A percentile compares a stretch with the other conserved stretches of the same genome.
These are phyloP conservation scores for Plecturocebus donacophilus DNA, from an alignment of 2,113 vertebrate genomes.

Conservation along the genomic window DNA sequence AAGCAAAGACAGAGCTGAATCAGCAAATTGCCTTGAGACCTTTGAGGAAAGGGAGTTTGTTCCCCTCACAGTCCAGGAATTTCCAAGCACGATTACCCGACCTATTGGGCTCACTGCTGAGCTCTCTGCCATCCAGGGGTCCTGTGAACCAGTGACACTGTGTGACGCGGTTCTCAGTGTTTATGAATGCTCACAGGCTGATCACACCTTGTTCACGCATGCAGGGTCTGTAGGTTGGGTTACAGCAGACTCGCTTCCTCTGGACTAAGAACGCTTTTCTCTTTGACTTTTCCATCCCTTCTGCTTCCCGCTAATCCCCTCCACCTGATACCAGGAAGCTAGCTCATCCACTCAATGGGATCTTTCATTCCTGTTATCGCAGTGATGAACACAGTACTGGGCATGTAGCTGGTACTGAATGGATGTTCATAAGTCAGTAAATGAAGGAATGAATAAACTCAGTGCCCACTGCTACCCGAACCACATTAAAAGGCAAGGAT, in stretches of 20 bases:
- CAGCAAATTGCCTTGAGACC: neutral
- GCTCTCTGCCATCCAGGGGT: neutral
- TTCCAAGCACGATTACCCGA: neutral
- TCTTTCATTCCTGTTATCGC: neutral
- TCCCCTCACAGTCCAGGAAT: neutral
- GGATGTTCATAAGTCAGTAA: neutral
- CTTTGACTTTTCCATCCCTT: neutral
- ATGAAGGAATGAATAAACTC: neutral
- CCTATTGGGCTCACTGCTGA: neutral
- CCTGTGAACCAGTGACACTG: neutral
- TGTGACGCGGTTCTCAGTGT: neutral
- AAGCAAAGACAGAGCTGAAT: neutral
- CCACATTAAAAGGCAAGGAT: neutral
- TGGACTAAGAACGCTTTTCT: conserved; percentile 5
- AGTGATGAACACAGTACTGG: neutral
- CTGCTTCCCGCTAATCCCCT: neutral
- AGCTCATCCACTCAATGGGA: neutral
- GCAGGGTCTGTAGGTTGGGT: neutral
- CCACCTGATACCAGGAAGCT: neutral
- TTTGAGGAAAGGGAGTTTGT: neutral
- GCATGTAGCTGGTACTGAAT: neutral
- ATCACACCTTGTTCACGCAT: neutral
- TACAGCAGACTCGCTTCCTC: neutral
- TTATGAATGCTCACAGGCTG: neutral
- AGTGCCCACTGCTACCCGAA: neutral